Evolutionary conservation across 2,797 vertebrate genomes (phyloP), one percentile per base, ranked within the genome.

Genomic region (Phaenicophaeus curvirostris): DNA sequence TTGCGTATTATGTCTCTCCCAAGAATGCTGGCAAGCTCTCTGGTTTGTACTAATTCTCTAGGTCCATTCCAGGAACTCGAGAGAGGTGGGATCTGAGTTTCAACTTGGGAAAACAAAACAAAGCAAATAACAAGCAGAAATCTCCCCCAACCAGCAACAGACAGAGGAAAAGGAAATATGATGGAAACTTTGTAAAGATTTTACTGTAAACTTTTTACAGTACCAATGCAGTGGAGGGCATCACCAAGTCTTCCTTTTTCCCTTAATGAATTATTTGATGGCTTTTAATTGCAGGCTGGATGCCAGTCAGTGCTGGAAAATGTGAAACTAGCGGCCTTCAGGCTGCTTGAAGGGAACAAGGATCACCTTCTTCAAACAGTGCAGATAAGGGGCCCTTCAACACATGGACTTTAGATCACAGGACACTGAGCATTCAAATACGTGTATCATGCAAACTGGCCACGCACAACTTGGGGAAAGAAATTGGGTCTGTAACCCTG

Each of bases 301-400:
- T 79, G 59, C 41, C 87, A 78, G 33, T 13, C 23, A 24, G 53
- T 6, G 31, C 42, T 88, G 83, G 67, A 71, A 75, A 89, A 85
- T 8, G 57, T 67, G 35, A 85, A 82, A 8, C 21, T 4, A 2
- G 3, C 2, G 91, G 73, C 93, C 91, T 94, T 95, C 68, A 28
- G 86, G 50, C 53, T 92, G 89, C 84, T 83, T 85, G 81, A 76
- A 71, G 21, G 76, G 88, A 93, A 19, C 90, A 75, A 82, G 92
- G 72, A 87, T 95, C 93, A 93, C 37, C 79, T 72, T 94, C 80
- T 21, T 83, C 92, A 96, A 95, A 95, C 89, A 96, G 57, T 62
- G 58, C 54, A 85, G 93, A 95, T 95, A 94, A 92, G 79, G 57
- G 71, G 50, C 88, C 71, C 86, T 90, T 93, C 81, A 82, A 67